Percentiles rank a stretch among this genome's conserved stretches.
Conservation (phyloP, 2,888 invertebrate genomes). For the Geotrupes spiniger region DNA sequence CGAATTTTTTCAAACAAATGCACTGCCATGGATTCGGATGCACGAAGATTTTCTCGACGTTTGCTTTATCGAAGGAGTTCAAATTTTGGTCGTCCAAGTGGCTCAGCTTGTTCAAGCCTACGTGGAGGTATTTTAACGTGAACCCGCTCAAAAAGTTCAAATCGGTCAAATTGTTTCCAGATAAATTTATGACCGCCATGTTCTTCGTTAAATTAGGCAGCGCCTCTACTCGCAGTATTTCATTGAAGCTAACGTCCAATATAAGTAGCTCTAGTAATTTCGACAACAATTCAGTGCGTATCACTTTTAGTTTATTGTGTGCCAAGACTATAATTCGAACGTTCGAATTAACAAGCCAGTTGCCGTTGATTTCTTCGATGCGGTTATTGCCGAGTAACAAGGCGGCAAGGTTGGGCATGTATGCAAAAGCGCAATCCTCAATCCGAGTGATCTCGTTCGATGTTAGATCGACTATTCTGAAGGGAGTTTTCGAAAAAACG, state of each 20-base stretch:
- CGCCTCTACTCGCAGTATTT: too few species aligned
- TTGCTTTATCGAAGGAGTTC: background rate
- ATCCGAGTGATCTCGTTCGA: constrained; percentile 5
- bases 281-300: background rate
- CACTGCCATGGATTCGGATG: constrained; percentile 15
- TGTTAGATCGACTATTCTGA: constrained; percentile 1
- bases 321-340: constrained; percentile 1
- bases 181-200: too few species aligned
- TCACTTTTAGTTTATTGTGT: constrained; percentile 3
- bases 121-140: constrained; percentile 5
- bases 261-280: too few species aligned
- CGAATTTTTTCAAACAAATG: constrained; percentile 10
- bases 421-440: constrained; percentile 6
- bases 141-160: constrained; percentile 7
- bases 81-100: constrained; percentile 2
- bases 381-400: constrained; percentile 1
- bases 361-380: background rate
- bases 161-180: constrained; percentile 11
- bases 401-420: background rate
- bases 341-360: constrained; percentile 6
- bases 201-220: too few species aligned
- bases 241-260: too few species aligned
- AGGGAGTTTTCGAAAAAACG: background rate
- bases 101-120: constrained; percentile 14
- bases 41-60: constrained; percentile 1